These are phyloP conservation scores for Anas bernieri DNA, from an alignment of 2,797 vertebrate species.

Conservation along the genomic window DNA sequence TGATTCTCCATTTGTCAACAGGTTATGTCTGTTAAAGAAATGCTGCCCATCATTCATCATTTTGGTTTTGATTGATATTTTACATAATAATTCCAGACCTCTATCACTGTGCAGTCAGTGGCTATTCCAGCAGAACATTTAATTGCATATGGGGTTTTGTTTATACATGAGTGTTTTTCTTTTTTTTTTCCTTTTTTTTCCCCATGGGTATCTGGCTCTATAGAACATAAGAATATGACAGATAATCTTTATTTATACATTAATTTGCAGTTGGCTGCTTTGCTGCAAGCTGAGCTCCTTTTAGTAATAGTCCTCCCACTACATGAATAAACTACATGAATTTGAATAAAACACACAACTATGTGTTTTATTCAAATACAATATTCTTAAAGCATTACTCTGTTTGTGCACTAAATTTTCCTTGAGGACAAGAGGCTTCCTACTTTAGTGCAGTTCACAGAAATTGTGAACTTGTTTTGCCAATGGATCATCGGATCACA, in stretches of 20 bases:
- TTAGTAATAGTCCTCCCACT: not conserved
- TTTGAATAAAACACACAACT: too few species aligned
- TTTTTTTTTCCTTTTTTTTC: not conserved
- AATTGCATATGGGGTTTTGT: not conserved
- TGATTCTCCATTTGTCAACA: slow-evolving; percentile 31
- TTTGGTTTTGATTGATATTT: slow-evolving; percentile 59
- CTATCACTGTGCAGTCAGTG: slow-evolving; percentile 22
- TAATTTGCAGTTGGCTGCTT: slow-evolving; percentile 53
- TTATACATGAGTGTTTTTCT: slow-evolving; percentile 25
- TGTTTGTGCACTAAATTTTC: not conserved
- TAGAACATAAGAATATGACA: slow-evolving; percentile 19
- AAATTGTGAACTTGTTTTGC: not conserved
- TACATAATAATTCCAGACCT: not conserved
- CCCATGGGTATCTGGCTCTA: not conserved
- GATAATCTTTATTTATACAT: slow-evolving; percentile 49
- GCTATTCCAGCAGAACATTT: slow-evolving; percentile 13
- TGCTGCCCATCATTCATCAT: slow-evolving; percentile 41
- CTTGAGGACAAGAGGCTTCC: not conserved
- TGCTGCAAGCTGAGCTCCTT: not conserved
- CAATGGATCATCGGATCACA: not conserved
- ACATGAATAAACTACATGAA: not conserved
- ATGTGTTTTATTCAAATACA: not conserved
- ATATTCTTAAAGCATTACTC: not conserved
- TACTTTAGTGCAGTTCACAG: not conserved
- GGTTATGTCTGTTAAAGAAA: slow-evolving; percentile 12